Evolutionary conservation across 1,140 invertebrate genomes (phyloP), one percentile per base, ranked within the genome.

Genomic region (Tenebrio molitor): DNA sequence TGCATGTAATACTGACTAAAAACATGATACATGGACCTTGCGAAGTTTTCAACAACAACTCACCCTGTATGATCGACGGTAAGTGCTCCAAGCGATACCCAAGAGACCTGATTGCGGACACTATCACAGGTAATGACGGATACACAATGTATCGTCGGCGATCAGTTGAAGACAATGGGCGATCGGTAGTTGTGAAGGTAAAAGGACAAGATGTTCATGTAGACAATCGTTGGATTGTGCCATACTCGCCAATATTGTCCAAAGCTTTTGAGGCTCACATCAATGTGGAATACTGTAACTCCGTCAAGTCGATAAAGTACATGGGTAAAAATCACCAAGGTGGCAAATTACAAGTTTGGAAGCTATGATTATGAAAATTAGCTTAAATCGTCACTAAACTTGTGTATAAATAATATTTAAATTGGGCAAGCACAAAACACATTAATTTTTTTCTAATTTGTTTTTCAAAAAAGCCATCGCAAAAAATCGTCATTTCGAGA

Each of bases 1-100:
- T 87, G 17, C 81, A 78, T 82, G 80, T 83, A 77, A 83, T n/a
- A 71, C 76, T 86, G 14, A 83, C 44, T 2, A 83, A 50, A 64
- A 83, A 84, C 66, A 87, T 87, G 86, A 85, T 87, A 71, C 86
- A 88, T 83, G 86, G 86, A 14, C 87, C 86, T 58, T 88, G 85
- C 80, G 87, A 84, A 21, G 2, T 25, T 23, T 36, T 83, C 0
- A 88, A 87, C 74, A 73, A 3, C 12, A 76, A 77, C 68, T 85
- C 84, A 64, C 84, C 84, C 2, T 87, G 87, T 77, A 86, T 87
- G 85, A 63, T 41, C 17, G 79, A 85, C 68, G 82, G 81, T 21
- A 83, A 83, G 63, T 87, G 86, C 76, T 76, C 81, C 0, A 87
- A 87, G 76, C 29, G 42, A 15, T 87, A 74, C 76, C 84, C 84